Conservation (phyloP, 2,797 vertebrate species). For the Semaprochilodus insignis region DNA sequence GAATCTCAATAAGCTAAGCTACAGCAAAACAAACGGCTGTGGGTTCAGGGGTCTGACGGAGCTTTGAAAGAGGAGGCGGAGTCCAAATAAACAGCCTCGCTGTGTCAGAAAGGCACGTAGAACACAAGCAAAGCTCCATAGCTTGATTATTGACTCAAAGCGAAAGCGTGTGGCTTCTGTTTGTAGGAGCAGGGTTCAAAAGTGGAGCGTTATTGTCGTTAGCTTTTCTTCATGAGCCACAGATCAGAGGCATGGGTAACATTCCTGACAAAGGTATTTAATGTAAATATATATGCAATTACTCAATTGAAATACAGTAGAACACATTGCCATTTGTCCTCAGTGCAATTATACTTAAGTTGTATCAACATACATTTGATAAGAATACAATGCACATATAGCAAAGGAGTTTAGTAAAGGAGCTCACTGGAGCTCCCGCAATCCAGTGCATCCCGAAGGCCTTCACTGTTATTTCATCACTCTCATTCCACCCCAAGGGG, state of each 20-base stretch:
- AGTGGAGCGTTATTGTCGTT: background rate
- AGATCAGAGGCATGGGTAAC: background rate
- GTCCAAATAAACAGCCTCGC: slow-evolving; percentile 8
- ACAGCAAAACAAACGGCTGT: background rate
- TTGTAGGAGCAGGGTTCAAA: background rate
- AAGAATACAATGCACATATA: too few relatives aligned
- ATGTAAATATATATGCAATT: too few relatives aligned
- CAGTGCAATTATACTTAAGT: too few relatives aligned
- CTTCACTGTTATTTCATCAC: too few relatives aligned
- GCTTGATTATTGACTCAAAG: slow-evolving; percentile 1
- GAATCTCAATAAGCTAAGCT: slow-evolving; percentile 7
- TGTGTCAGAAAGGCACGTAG: background rate
- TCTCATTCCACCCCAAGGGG: too few relatives aligned
- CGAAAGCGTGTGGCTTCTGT: slow-evolving; percentile 4
- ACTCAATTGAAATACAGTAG: too few relatives aligned
- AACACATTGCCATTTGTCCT: too few relatives aligned
- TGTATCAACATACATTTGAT: too few relatives aligned
- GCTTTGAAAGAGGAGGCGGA: slow-evolving; percentile 11
- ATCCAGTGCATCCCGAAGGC: too few relatives aligned
- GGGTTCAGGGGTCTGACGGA: background rate
- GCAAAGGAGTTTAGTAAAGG: too few relatives aligned
- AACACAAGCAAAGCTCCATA: background rate
- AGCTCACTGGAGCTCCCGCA: too few relatives aligned
- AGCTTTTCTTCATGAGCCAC: background rate
- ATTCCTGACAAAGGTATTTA: background rate